Percentiles rank a stretch among this genome's conserved stretches.
Conservation (phyloP, 2,797 vertebrate genomes). For the Syngnathus rostellatus region DNA sequence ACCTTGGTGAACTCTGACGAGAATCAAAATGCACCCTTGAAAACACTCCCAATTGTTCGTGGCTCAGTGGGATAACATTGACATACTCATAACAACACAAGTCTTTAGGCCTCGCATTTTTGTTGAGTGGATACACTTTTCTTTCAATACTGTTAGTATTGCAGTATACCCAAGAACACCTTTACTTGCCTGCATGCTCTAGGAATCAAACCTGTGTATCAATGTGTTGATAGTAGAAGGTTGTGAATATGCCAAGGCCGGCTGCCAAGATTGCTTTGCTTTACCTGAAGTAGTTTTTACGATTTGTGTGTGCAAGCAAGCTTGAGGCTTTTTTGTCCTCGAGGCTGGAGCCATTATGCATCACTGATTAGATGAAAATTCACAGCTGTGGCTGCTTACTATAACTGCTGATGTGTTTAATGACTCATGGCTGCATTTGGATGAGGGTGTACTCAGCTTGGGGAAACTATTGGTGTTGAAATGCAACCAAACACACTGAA, state of each 20-base stretch:
- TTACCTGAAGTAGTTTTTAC: slow-evolving; percentile 62
- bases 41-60: not conserved
- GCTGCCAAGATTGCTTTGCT: slow-evolving; percentile 59
- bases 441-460: slow-evolving; percentile 37
- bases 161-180: slow-evolving; percentile 52
- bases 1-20: no score
- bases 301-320: slow-evolving; percentile 32
- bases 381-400: slow-evolving; percentile 48
- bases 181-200: slow-evolving; percentile 35
- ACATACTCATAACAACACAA: not conserved
- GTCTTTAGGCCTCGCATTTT: not conserved
- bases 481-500: slow-evolving; percentile 24
- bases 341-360: slow-evolving; percentile 52
- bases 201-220: slow-evolving; percentile 48
- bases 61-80: not conserved
- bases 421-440: slow-evolving; percentile 48
- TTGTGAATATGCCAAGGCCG: slow-evolving; percentile 49
- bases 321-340: slow-evolving; percentile 41
- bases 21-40: no score
- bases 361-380: slow-evolving; percentile 56
- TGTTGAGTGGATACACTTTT: not conserved
- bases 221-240: slow-evolving; percentile 52
- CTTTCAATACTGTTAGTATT: slow-evolving; percentile 31
- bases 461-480: slow-evolving; percentile 30
- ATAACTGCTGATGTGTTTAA: slow-evolving; percentile 52